These are phyloP conservation scores for Scaptomyza graminum DNA, from an alignment of 1,140 invertebrate species.

Conservation along the genomic window DNA sequence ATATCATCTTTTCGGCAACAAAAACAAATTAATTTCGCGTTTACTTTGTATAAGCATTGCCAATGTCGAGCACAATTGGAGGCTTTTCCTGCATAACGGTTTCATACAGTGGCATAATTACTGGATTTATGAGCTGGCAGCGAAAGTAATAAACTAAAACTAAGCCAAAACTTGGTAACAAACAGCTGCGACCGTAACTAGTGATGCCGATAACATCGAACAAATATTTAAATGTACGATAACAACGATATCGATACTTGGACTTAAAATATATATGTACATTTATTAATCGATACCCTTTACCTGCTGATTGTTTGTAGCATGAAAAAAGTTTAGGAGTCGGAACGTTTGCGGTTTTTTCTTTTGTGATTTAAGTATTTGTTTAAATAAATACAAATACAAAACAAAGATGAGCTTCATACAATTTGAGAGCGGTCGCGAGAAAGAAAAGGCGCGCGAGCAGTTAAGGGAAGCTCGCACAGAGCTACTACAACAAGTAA, in stretches of 20 bases:
- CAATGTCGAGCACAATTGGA: slow-evolving; percentile 95
- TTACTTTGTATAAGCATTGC: slow-evolving; percentile 96
- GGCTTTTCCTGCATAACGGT: slow-evolving; percentile 93
- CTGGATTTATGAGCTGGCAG: background rate
- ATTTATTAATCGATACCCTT: slow-evolving; percentile 5
- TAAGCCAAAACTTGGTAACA: slow-evolving; percentile 3
- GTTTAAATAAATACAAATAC: slow-evolving; percentile 41
- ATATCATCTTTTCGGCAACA: slow-evolving; percentile 46
- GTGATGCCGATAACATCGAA: slow-evolving; percentile 1
- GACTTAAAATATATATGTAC: too few relatives aligned
- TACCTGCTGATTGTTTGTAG: slow-evolving; percentile 8
- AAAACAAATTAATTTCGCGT: slow-evolving; percentile 44
- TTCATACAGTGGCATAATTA: slow-evolving; percentile 89
- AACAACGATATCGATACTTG: background rate
- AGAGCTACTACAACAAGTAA: slow-evolving; percentile 66
- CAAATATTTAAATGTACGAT: background rate
- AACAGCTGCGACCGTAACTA: slow-evolving; percentile 7
- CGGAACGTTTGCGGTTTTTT: background rate
- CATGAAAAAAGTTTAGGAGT: background rate
- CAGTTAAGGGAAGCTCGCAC: slow-evolving; percentile 76
- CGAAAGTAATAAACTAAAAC: background rate
- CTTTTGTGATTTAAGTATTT: too few relatives aligned
- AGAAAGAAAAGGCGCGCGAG: slow-evolving; percentile 81
- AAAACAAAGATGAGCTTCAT: slow-evolving; percentile 76
- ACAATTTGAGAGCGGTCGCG: slow-evolving; percentile 83